Base-by-base conservation (phyloP, 30 jellyfish, hydroid and myxozoan species). In the Hydra vulgaris region DNA sequence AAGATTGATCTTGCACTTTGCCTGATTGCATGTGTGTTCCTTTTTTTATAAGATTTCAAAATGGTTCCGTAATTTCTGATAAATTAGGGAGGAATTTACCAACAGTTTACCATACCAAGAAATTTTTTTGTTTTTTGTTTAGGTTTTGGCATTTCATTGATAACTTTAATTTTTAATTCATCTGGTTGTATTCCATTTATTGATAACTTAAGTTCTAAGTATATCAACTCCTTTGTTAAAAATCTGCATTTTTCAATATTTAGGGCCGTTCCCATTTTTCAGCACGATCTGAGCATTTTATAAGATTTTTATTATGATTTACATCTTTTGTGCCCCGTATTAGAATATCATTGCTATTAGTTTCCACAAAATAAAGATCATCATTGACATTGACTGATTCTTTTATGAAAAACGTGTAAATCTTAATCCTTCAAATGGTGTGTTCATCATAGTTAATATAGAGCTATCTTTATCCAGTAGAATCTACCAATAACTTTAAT, bases 131-230 rank as follows among this genome's bases (percentile, higher is more conserved):
- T 24, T 55, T 84, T 95, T 54, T 76, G 83, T 22, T 25, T 84
- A 4, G 96, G 95, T 15, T 15, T 79, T 21, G 96, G 96, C 91
- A 84, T 88, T 23, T 88, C 88, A 23, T 27, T n/a, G n/a, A 88
- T 84, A 23, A 86, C 95, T 69, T 56, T 26, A 24, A 77, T 61
- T 78, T 88, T 84, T 21, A 20, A 27, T 15, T 82, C 83, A 66
- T 88, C 96, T 53, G 95, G 94, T 23, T 23, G 24, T n/a, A 84
- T 56, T n/a, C 96, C 95, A 21, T 74, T 26, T 1, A 88, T 90
- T 26, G 95, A 75, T 53, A 88, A 71, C 27, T 26, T 68, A 66
- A 71, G 90, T 26, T 87, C 95, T 0, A 88, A 78, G 53, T 80
- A 88, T 0, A 84, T 88, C 24, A 88, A 7, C 66, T 76, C 77